Base-by-base conservation (phyloP, 2,113 vertebrate genomes). In the Alosa alosa region DNA sequence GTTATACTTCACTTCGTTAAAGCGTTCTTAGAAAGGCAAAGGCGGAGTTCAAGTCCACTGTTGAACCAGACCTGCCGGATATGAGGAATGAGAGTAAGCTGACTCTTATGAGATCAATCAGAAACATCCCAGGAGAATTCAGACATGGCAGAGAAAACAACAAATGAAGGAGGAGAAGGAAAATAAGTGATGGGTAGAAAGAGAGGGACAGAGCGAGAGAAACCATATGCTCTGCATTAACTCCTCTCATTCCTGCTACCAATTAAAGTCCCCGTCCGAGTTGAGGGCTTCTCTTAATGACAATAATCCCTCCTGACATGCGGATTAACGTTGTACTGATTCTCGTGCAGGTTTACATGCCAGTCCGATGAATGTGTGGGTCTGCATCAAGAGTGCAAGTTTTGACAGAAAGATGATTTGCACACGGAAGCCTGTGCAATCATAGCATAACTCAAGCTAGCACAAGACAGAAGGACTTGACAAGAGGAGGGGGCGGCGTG, bases 211-310 rank as follows among this genome's bases (percentile, higher is more conserved):
- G 20, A 72, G 72, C 45, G 18, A 45, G 25, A 50, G 2, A 46
- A 31, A 20, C 46, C 82, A 85, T 82, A 84, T 78, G 86, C 86
- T 87, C 72, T 13, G 60, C 31, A 84, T 89, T 87, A 81, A 86
- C 86, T 72, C 47, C 64, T 64, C 25, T 39, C 82, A 64, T 87
- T 84, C 86, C 83, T 86, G 83, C 85, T 84, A 36, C n/a, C 82
- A 86, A 86, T 86, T 68, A 86, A 41, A 72, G 50, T 68, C 81
- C 25, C 39, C 22, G 50, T 47, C 36, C 44, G 72, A 78, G 72
- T 78, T 15, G 9, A 39, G 36, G 41, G 49, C 47, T 44, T 46
- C 83, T 68, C 31, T 81, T 41, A 47, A 83, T 25, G 78, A 85
- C 46, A 46, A 60, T 85, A 85, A 87, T 44, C 7, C 17, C 20